phyloP scores from a whole-genome alignment of 1,140 invertebrate species.

The Halesus radiatus region DNA sequence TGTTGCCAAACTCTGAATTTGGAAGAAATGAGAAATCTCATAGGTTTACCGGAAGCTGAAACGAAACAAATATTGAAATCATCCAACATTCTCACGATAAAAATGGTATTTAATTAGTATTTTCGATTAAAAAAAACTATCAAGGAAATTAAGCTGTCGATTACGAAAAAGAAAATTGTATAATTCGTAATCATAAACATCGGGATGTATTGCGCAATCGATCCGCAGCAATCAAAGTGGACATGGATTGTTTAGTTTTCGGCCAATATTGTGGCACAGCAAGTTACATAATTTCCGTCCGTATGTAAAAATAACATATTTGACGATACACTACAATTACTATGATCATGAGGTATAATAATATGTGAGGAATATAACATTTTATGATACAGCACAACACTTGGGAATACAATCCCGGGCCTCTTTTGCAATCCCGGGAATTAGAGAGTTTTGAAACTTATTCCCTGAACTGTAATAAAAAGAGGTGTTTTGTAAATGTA shows the following conservation, averaged over 20 bases:
- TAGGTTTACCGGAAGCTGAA: not conserved
- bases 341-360: no score
- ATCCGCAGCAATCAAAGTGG: not conserved
- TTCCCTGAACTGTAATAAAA: no score
- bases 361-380: no score
- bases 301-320: not conserved
- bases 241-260: not conserved
- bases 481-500: no score
- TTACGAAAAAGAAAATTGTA: slow-evolving; percentile 15
- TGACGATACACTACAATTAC: no score
- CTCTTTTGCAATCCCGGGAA: no score
- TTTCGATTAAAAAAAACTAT: not conserved
- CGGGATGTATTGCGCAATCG: not conserved
- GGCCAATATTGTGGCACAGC: not conserved
- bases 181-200: not conserved
- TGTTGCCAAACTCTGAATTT: no score
- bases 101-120: not conserved
- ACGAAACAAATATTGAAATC: not conserved
- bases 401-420: no score
- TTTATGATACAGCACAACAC: no score
- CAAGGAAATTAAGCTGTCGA: not conserved
- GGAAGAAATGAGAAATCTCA: no score
- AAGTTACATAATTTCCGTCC: not conserved
- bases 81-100: slow-evolving; percentile 9
- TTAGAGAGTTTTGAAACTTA: no score